These are phyloP conservation scores for Trachelus iudaicus DNA, from an alignment of 2,888 invertebrate genomes.

Conservation along the genomic window DNA sequence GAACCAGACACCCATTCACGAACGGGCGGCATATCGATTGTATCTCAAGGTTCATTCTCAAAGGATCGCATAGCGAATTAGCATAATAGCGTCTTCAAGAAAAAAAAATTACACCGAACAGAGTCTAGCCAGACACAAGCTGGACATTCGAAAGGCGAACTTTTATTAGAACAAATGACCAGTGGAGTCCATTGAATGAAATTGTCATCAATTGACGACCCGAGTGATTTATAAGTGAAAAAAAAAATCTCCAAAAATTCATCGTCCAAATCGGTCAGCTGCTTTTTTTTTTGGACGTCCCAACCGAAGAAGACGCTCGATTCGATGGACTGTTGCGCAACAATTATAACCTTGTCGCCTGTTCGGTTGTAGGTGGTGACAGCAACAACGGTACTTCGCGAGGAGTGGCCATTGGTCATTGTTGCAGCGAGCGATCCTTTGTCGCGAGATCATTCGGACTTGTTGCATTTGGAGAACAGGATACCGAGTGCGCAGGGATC, in stretches of 20 bases:
- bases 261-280: not conserved
- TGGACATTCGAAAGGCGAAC: not conserved
- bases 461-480: not conserved
- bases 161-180: not conserved
- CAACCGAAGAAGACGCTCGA: not conserved
- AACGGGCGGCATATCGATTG: not conserved
- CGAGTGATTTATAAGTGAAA: not conserved
- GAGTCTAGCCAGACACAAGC: not conserved
- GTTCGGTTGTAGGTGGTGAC: slow-evolving; percentile 11
- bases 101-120: not conserved
- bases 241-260: not conserved
- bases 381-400: slow-evolving; percentile 27
- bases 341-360: not conserved
- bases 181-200: not conserved
- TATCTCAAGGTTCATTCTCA: not conserved
- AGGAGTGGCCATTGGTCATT: slow-evolving; percentile 30
- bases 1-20: not conserved
- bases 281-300: not conserved
- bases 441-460: not conserved
- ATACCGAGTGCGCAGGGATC: not conserved
- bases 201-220: not conserved
- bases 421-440: slow-evolving; percentile 28
- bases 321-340: not conserved
- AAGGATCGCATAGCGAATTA: not conserved
- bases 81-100: not conserved